Conservation (phyloP, 2,797 vertebrate species). For the Odontamblyopus rebecca region DNA sequence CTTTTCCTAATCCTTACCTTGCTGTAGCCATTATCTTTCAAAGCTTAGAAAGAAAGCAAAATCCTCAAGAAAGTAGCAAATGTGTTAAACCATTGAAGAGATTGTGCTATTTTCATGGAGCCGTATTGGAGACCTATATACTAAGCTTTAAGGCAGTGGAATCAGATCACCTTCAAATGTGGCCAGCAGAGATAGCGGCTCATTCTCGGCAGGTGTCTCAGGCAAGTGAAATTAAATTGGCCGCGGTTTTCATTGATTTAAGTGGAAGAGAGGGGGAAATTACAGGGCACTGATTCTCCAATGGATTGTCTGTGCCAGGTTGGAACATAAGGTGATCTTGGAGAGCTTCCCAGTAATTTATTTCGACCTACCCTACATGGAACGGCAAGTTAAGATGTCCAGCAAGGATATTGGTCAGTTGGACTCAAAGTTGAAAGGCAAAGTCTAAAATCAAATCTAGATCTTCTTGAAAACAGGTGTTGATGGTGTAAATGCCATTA, state of each 20-base stretch:
- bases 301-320: constrained; percentile 20
- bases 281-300: constrained; percentile 9
- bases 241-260: constrained; percentile 54
- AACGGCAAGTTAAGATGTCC: constrained; percentile 33
- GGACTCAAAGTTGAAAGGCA: constrained; percentile 24
- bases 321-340: constrained; percentile 52
- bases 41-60: constrained; percentile 43
- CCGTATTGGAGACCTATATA: constrained; percentile 39
- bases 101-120: constrained; percentile 61
- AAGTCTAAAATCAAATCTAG: background rate
- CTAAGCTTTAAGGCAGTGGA: constrained; percentile 24
- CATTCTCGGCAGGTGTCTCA: constrained; percentile 44
- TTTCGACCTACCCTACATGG: constrained; percentile 35
- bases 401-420: constrained; percentile 43
- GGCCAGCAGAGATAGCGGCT: constrained; percentile 57
- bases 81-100: constrained; percentile 49
- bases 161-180: constrained; percentile 47
- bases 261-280: constrained; percentile 14
- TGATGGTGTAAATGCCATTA: too few relatives aligned
- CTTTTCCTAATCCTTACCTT: constrained; percentile 54
- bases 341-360: constrained; percentile 56
- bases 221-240: constrained; percentile 53
- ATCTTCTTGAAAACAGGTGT: background rate
- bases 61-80: constrained; percentile 37
- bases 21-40: constrained; percentile 47